Conservation (phyloP, 1,140 invertebrate genomes). For the Cherax destructor region DNA sequence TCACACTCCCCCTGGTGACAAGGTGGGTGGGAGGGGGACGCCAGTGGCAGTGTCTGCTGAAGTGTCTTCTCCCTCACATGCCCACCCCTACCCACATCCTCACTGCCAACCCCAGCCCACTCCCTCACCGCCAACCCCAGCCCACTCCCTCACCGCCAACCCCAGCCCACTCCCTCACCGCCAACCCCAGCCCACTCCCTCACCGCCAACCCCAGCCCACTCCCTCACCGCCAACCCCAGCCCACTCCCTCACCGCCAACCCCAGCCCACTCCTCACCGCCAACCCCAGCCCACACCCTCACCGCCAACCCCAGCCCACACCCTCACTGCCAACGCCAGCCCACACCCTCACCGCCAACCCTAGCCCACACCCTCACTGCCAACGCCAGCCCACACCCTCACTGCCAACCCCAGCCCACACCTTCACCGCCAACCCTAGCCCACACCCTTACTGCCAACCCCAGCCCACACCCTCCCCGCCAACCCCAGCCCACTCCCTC, state of each 20-base stretch:
- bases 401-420: too few relatives aligned
- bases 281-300: background rate
- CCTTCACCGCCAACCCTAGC: too few relatives aligned
- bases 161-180: background rate
- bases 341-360: too few relatives aligned
- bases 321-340: too few relatives aligned
- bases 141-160: background rate
- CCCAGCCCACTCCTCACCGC: background rate
- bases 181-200: too few relatives aligned
- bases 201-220: background rate
- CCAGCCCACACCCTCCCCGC: too few relatives aligned
- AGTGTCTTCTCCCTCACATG: background rate
- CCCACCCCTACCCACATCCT: slow-evolving; percentile 12
- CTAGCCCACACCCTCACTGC: too few relatives aligned
- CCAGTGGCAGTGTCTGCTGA: slow-evolving; percentile 52
- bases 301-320: too few relatives aligned
- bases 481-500: too few relatives aligned
- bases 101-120: background rate
- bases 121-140: too few relatives aligned
- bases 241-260: background rate
- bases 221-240: background rate
- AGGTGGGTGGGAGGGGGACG: slow-evolving; percentile 20
- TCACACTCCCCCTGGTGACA: background rate
- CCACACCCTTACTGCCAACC: too few relatives aligned
- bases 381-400: too few relatives aligned